phyloP scores from a whole-genome alignment of 2,888 invertebrate genomes.

The Leucania comma region DNA sequence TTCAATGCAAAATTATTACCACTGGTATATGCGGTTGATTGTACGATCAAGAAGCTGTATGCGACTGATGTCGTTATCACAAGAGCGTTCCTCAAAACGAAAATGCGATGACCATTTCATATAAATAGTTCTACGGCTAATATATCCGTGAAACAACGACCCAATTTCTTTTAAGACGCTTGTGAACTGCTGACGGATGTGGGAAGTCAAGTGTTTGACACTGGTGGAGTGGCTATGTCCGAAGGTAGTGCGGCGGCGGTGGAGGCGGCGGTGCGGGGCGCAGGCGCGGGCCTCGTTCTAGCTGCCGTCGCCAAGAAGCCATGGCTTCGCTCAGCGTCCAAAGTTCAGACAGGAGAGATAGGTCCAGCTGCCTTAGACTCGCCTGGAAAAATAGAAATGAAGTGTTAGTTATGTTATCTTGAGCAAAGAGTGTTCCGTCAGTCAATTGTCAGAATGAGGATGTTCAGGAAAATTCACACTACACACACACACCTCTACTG shows the following conservation, averaged over 20 bases:
- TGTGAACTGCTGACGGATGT: constrained; percentile 14
- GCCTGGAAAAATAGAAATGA: constrained; percentile 91
- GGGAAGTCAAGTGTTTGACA: constrained; percentile 24
- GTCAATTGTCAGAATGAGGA: neutral
- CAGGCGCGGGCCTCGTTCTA: constrained; percentile 88
- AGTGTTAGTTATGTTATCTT: constrained; percentile 33
- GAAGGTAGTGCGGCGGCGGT: constrained; percentile 86
- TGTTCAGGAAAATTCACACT: no score
- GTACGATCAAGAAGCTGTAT: neutral
- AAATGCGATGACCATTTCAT: neutral
- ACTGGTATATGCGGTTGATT: neutral
- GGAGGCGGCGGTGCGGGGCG: constrained; percentile 88
- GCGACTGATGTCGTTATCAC: neutral
- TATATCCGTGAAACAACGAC: neutral
- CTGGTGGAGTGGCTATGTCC: constrained; percentile 73
- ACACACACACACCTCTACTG: no score
- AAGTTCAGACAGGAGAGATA: constrained; percentile 96
- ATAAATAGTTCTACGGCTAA: constrained; percentile 1
- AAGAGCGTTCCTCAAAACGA: neutral
- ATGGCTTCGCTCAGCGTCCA: constrained; percentile 98
- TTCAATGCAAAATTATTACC: neutral
- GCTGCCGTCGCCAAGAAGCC: constrained; percentile 93
- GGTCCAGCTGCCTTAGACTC: constrained; percentile 96
- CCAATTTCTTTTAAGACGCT: neutral
- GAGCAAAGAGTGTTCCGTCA: neutral